Percentiles rank a stretch among this genome's conserved stretches.
Evolutionary conservation across 2,113 vertebrate genomes (phyloP).

Genomic region (Sminthopsis crassicaudata): DNA sequence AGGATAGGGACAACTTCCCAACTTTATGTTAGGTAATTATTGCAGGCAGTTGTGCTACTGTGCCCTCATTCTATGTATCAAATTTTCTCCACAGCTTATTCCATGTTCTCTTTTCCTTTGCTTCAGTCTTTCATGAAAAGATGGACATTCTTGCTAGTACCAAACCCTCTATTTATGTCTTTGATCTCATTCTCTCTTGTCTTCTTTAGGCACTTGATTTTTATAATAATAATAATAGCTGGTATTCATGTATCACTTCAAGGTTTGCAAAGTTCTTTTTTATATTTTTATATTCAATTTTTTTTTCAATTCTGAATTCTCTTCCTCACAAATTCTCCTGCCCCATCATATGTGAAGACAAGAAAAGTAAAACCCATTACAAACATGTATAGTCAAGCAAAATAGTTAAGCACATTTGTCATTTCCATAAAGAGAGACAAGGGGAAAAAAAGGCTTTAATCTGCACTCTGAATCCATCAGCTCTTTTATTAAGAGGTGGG

Average conservation of each 20-base stretch:
- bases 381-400: background rate
- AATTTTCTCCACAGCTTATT: background rate
- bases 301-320: background rate
- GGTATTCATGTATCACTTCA: background rate
- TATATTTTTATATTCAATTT: background rate
- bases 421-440: background rate
- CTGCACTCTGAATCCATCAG: background rate
- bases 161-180: background rate
- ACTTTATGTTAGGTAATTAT: background rate
- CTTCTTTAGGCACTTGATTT: background rate
- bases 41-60: background rate
- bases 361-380: background rate
- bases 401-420: background rate
- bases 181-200: background rate
- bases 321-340: background rate
- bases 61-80: background rate
- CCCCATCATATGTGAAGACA: background rate
- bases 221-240: background rate
- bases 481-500: background rate
- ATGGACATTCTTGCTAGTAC: background rate
- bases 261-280: background rate
- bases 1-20: background rate
- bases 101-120: background rate
- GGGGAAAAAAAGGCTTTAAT: background rate
- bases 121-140: background rate